Evolutionary conservation across 2,888 invertebrate genomes (phyloP).

Genomic region (Aphodius granarius): DNA sequence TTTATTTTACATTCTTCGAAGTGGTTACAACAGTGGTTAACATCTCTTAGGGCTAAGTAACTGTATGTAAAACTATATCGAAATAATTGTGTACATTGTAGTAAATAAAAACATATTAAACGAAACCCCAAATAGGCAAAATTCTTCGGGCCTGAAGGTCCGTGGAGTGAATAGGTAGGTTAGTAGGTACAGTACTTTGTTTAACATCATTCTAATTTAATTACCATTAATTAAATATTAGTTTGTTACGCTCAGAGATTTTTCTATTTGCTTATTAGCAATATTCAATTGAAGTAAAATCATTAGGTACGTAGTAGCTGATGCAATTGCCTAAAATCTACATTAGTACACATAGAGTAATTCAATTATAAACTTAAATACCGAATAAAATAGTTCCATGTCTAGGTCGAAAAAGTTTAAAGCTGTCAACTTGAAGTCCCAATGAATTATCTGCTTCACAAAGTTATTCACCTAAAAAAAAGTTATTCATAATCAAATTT

Average conservation of each 20-base stretch:
- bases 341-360: neutral
- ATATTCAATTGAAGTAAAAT: slow-evolving; percentile 32
- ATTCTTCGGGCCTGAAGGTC: too few species aligned
- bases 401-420: slow-evolving; percentile 30
- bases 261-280: slow-evolving; percentile 27
- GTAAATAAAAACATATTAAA: too few species aligned
- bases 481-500: neutral
- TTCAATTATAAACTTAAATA: slow-evolving; percentile 11
- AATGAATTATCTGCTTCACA: slow-evolving; percentile 33
- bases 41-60: too few species aligned
- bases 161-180: too few species aligned
- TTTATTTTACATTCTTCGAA: too few species aligned
- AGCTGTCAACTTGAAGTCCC: slow-evolving; percentile 32
- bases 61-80: too few species aligned
- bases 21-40: too few species aligned
- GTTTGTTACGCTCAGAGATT: slow-evolving; percentile 4
- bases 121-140: too few species aligned
- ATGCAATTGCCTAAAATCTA: slow-evolving; percentile 25
- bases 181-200: too few species aligned
- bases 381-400: slow-evolving; percentile 28
- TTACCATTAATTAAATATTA: neutral
- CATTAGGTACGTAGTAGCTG: slow-evolving; percentile 31
- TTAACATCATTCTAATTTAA: too few species aligned
- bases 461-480: slow-evolving; percentile 27
- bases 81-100: too few species aligned